Percentiles rank a stretch among this genome's conserved stretches.
These are phyloP conservation scores for Microplitis deprimator DNA, from an alignment of 2,888 invertebrate species.

Conservation along the genomic window DNA sequence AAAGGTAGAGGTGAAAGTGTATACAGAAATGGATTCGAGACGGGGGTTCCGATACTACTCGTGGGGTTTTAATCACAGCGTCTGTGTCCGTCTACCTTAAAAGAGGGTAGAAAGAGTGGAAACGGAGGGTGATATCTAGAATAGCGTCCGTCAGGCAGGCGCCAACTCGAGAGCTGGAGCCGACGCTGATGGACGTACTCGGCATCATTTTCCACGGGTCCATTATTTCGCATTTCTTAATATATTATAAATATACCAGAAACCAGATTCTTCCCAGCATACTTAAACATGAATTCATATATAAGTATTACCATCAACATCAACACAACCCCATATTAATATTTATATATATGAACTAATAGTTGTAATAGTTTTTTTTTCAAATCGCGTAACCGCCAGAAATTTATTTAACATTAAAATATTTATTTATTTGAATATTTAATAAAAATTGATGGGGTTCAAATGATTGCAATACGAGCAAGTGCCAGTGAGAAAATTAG, in stretches of 20 bases:
- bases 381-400: too few species aligned
- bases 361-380: too few species aligned
- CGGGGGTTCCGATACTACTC: conserved; percentile 42
- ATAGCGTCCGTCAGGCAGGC: conserved; percentile 57
- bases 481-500: conserved; percentile 62
- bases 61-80: conserved; percentile 51
- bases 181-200: conserved; percentile 45
- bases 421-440: not conserved
- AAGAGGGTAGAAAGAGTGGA: conserved; percentile 35
- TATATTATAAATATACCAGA: conserved; percentile 23
- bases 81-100: conserved; percentile 47
- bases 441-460: conserved; percentile 36
- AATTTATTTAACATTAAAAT: too few species aligned
- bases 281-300: conserved; percentile 2
- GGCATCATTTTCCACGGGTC: conserved; percentile 49
- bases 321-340: too few species aligned
- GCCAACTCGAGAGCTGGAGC: conserved; percentile 48
- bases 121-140: conserved; percentile 55
- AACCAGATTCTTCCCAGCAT: conserved; percentile 15
- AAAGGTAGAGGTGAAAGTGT: conserved; percentile 22
- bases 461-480: not conserved
- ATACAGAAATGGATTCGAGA: conserved; percentile 36
- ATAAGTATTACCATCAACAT: not conserved
- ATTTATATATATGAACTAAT: too few species aligned
- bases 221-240: conserved; percentile 45